These are phyloP conservation scores for Littorina saxatilis DNA, from an alignment of 1,140 invertebrate species.

Conservation along the genomic window DNA sequence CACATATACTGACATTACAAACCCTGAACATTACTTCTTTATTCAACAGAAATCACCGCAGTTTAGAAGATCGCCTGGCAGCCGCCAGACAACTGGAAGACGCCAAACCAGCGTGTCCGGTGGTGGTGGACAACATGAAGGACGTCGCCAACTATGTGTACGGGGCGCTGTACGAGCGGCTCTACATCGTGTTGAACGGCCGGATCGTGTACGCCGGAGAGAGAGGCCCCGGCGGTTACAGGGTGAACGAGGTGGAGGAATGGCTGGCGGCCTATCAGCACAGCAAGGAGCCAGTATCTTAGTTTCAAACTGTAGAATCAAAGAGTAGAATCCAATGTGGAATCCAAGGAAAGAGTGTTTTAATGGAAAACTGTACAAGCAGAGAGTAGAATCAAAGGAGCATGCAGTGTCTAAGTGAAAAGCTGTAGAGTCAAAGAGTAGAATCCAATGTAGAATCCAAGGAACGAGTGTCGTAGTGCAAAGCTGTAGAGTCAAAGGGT, in stretches of 20 bases:
- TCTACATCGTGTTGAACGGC: slow-evolving; percentile 57
- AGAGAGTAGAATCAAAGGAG: not conserved
- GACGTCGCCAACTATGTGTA: slow-evolving; percentile 51
- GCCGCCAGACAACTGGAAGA: slow-evolving; percentile 51
- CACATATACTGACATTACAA: not conserved
- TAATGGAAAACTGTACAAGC: not conserved
- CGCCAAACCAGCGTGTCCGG: slow-evolving; percentile 25
- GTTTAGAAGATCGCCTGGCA: slow-evolving; percentile 51
- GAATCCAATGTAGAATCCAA: slow-evolving; percentile 16
- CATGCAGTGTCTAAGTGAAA: not conserved
- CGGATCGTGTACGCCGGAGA: slow-evolving; percentile 55
- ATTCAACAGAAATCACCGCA: slow-evolving; percentile 43
- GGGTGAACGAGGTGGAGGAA: slow-evolving; percentile 52
- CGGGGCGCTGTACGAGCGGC: slow-evolving; percentile 55
- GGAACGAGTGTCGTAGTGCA: too few relatives aligned
- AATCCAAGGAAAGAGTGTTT: not conserved
- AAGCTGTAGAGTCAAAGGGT: not conserved
- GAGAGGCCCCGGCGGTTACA: slow-evolving; percentile 54
- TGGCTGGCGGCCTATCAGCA: slow-evolving; percentile 48
- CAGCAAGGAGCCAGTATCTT: not conserved
- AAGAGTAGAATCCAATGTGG: not conserved
- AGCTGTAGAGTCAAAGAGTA: too few relatives aligned
- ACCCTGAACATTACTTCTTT: not conserved
- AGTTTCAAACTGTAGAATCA: not conserved
- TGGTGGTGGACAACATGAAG: slow-evolving; percentile 56